phyloP scores from a whole-genome alignment of 2,797 vertebrate species.

The Lepus oiostolus region DNA sequence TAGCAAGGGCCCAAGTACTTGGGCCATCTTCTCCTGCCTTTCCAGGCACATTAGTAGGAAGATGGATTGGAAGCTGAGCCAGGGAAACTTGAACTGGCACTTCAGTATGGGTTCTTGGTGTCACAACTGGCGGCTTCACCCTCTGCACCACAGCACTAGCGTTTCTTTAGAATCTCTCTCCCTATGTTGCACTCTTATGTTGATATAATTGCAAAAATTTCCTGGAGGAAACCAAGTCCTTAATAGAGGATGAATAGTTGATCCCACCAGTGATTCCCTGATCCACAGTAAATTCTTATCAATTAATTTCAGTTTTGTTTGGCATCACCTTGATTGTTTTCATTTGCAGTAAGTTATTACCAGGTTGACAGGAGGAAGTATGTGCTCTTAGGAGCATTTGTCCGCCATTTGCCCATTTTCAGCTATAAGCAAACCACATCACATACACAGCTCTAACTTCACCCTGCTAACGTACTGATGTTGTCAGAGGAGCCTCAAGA shows the following conservation, averaged over 20 bases:
- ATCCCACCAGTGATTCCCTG: not conserved
- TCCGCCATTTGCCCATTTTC: not conserved
- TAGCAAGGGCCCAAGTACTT: too few relatives aligned
- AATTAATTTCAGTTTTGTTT: constrained; percentile 40
- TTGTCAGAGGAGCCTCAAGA: not conserved
- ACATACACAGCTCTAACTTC: not conserved
- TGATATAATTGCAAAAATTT: constrained; percentile 31
- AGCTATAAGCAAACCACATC: not conserved
- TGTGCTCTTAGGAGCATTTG: not conserved
- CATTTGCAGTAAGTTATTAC: not conserved
- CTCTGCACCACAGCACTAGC: too few relatives aligned
- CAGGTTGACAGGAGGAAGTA: not conserved
- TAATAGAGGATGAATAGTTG: not conserved
- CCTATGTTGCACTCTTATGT: not conserved
- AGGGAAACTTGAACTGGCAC: too few relatives aligned
- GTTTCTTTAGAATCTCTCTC: not conserved
- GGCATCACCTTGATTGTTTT: not conserved
- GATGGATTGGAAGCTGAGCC: too few relatives aligned
- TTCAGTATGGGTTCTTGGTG: too few relatives aligned
- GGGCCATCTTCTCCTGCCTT: too few relatives aligned
- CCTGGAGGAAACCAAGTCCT: not conserved
- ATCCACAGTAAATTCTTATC: not conserved
- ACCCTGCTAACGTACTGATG: not conserved
- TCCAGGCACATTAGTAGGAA: too few relatives aligned
- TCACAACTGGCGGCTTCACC: too few relatives aligned